These are phyloP conservation scores for Neoascia interrupta DNA, from an alignment of 2,888 invertebrate species.

Conservation along the genomic window DNA sequence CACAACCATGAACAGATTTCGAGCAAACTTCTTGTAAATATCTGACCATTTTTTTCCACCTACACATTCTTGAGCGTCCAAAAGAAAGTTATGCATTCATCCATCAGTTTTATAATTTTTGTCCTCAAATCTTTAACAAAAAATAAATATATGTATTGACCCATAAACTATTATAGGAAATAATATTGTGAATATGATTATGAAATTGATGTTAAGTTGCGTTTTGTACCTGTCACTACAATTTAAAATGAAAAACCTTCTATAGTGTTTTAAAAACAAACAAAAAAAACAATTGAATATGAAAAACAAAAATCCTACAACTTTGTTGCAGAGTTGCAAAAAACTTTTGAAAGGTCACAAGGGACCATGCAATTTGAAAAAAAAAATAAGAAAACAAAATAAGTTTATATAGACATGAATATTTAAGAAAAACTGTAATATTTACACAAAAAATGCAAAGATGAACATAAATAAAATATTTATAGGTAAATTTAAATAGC, in stretches of 20 bases:
- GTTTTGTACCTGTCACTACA: conserved; percentile 68
- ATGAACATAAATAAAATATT: conserved; percentile 36
- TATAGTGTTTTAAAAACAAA: conserved; percentile 40
- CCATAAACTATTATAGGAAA: conserved; percentile 10
- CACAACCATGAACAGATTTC: too few species aligned
- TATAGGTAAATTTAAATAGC: conserved; percentile 49
- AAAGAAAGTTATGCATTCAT: too few species aligned
- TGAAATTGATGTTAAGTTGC: conserved; percentile 69
- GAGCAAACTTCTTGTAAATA: too few species aligned
- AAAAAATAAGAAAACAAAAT: conserved; percentile 11
- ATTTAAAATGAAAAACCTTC: too few species aligned
- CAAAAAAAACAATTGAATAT: neutral
- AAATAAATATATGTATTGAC: conserved; percentile 27
- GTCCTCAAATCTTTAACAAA: neutral
- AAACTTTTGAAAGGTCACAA: conserved; percentile 55
- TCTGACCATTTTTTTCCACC: too few species aligned
- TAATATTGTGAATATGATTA: conserved; percentile 25
- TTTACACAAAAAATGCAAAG: conserved; percentile 54
- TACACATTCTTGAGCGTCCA: too few species aligned
- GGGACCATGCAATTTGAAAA: conserved; percentile 65
- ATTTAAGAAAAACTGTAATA: conserved; percentile 53
- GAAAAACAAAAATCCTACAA: conserved; percentile 22
- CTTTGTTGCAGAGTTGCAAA: conserved; percentile 24
- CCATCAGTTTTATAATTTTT: neutral
- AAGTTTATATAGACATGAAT: too few species aligned